Evolutionary conservation across 2,797 vertebrate species (phyloP).

Genomic region (Phylloscopus collybita): DNA sequence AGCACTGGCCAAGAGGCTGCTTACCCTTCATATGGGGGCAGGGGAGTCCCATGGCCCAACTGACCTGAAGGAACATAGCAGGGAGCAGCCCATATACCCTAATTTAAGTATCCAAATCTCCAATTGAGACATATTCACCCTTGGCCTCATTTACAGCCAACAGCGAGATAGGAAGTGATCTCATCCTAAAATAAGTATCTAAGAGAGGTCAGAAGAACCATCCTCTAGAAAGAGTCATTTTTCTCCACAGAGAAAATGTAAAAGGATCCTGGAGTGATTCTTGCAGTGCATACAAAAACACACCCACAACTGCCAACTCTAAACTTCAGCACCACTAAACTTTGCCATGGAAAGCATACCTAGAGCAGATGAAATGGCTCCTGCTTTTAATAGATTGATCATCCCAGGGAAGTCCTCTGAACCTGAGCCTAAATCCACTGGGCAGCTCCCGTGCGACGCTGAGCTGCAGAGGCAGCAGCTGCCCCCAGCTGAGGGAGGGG

Average conservation of each 20-base stretch:
- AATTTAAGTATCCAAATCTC: background rate
- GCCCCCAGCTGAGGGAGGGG: background rate
- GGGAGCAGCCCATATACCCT: background rate
- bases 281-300: background rate
- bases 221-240: constrained; percentile 2
- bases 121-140: background rate
- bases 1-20: accelerated
- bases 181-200: constrained; percentile 54
- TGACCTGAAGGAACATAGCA: accelerated
- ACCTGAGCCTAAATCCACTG: background rate
- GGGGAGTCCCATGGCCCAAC: accelerated
- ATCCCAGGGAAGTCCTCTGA: background rate
- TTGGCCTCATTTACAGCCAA: background rate
- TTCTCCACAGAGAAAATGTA: background rate
- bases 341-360: accelerated
- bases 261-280: background rate
- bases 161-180: background rate
- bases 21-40: accelerated
- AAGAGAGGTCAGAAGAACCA: constrained; percentile 33
- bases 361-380: background rate
- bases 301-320: background rate
- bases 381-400: background rate
- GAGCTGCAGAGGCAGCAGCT: constrained; percentile 2
- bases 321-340: constrained; percentile 17
- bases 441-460: accelerated